Conservation (phyloP, 2,888 invertebrate species). For the Amblyjoppa proteus region DNA sequence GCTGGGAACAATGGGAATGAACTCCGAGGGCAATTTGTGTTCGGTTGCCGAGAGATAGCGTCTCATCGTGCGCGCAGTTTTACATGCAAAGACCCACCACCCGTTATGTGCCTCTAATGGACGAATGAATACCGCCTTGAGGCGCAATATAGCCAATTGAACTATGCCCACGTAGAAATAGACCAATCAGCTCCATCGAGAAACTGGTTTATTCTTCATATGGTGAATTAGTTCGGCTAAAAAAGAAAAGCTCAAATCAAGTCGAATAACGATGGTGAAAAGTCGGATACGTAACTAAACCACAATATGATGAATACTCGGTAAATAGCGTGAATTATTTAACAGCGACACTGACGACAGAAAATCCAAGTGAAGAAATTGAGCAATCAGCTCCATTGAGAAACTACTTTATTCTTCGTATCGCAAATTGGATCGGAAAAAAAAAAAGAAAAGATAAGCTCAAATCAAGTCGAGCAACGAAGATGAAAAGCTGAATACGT, state of each 20-base stretch:
- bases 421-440: not conserved
- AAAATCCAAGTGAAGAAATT: not conserved
- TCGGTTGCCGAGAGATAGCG: not conserved
- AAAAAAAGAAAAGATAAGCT: not conserved
- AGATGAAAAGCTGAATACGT: not conserved
- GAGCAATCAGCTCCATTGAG: slow-evolving; percentile 22
- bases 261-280: not conserved
- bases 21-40: slow-evolving; percentile 19
- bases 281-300: too few relatives aligned
- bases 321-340: too few relatives aligned
- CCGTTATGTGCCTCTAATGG: slow-evolving; percentile 2
- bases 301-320: too few relatives aligned
- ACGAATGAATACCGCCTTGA: slow-evolving; percentile 64
- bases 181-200: slow-evolving; percentile 26
- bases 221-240: not conserved
- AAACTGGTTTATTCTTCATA: not conserved
- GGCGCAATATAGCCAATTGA: slow-evolving; percentile 61
- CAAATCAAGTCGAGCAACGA: not conserved
- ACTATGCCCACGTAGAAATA: slow-evolving; percentile 44
- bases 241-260: not conserved
- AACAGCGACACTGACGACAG: too few relatives aligned
- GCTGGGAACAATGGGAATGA: slow-evolving; percentile 36
- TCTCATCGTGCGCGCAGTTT: not conserved
- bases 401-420: not conserved
- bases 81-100: not conserved